These are phyloP conservation scores for Drosophila pruinosa DNA, from an alignment of 1,140 invertebrate genomes.

Conservation along the genomic window DNA sequence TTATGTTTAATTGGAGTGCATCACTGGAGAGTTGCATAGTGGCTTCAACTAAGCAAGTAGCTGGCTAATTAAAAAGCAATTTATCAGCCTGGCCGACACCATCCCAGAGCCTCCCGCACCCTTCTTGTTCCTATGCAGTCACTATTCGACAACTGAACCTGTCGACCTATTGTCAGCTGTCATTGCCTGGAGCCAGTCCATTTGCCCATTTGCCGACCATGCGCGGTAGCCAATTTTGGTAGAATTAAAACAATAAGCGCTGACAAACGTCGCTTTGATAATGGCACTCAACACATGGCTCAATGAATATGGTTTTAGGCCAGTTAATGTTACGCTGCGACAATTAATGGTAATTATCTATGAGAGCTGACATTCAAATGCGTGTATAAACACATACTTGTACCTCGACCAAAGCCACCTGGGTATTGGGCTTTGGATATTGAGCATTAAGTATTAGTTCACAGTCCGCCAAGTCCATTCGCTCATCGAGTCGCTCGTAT, in stretches of 20 bases:
- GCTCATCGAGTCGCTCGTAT: slow-evolving; percentile 12
- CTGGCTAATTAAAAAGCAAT: slow-evolving; percentile 71
- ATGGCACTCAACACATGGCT: slow-evolving; percentile 58
- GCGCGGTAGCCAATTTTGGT: slow-evolving; percentile 26
- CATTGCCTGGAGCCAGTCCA: slow-evolving; percentile 12
- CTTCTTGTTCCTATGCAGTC: slow-evolving; percentile 40
- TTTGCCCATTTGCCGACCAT: background rate
- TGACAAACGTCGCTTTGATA: slow-evolving; percentile 54
- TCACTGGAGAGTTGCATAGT: slow-evolving; percentile 3
- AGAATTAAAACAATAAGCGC: slow-evolving; percentile 72
- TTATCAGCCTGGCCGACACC: slow-evolving; percentile 47
- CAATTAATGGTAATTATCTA: slow-evolving; percentile 76
- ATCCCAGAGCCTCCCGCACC: slow-evolving; percentile 5
- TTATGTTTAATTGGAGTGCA: slow-evolving; percentile 59
- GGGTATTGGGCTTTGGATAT: slow-evolving; percentile 12
- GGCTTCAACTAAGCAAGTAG: slow-evolving; percentile 13
- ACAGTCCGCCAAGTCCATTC: slow-evolving; percentile 36
- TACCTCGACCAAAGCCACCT: slow-evolving; percentile 7
- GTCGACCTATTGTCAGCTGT: slow-evolving; percentile 34
- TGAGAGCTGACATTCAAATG: slow-evolving; percentile 45
- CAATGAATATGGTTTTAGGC: slow-evolving; percentile 62
- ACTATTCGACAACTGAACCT: slow-evolving; percentile 38
- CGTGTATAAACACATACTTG: slow-evolving; percentile 18
- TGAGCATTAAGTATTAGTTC: background rate
- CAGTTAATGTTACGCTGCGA: slow-evolving; percentile 39